Percentiles rank a stretch among this genome's conserved stretches.
Conservation (phyloP, 2,888 invertebrate genomes). For the Neoitamus cyanurus region DNA sequence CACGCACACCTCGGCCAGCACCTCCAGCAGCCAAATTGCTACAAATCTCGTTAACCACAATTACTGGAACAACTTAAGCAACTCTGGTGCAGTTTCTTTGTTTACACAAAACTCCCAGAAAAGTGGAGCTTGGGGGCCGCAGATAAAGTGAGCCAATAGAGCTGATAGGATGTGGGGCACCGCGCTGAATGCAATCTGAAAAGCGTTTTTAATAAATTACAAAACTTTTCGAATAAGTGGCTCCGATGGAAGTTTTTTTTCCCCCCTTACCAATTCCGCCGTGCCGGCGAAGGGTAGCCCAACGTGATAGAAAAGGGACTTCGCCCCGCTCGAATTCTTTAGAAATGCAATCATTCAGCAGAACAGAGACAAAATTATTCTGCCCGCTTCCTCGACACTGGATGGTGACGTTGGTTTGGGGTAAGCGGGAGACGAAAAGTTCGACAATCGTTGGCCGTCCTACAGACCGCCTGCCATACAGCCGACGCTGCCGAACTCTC, state of each 20-base stretch:
- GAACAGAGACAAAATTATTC: conserved; percentile 23
- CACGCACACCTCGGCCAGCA: not conserved
- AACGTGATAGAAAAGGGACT: not conserved
- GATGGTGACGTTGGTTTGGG: not conserved
- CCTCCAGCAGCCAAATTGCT: conserved; percentile 6
- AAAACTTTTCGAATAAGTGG: conserved; percentile 34
- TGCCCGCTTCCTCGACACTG: not conserved
- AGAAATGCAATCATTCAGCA: conserved; percentile 5
- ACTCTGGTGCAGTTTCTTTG: conserved; percentile 3
- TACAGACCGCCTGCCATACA: not conserved
- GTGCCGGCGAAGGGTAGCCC: not conserved
- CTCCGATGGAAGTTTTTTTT: conserved; percentile 3
- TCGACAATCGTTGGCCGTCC: not conserved
- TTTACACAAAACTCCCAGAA: conserved; percentile 14
- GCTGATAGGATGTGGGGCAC: conserved; percentile 1
- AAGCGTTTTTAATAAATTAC: conserved; percentile 39
- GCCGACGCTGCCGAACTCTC: not conserved
- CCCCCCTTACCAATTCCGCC: not conserved
- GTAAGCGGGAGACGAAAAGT: not conserved
- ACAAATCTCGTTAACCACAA: conserved; percentile 35
- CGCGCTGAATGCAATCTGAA: conserved; percentile 23
- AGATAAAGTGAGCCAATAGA: not conserved
- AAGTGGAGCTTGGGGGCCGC: not conserved
- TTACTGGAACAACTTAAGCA: conserved; percentile 16
- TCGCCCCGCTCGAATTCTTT: not conserved